Percentiles rank a stretch among this genome's conserved stretches.
These are phyloP conservation scores for Andricus curvator DNA, from an alignment of 2,888 invertebrate species.

Conservation along the genomic window DNA sequence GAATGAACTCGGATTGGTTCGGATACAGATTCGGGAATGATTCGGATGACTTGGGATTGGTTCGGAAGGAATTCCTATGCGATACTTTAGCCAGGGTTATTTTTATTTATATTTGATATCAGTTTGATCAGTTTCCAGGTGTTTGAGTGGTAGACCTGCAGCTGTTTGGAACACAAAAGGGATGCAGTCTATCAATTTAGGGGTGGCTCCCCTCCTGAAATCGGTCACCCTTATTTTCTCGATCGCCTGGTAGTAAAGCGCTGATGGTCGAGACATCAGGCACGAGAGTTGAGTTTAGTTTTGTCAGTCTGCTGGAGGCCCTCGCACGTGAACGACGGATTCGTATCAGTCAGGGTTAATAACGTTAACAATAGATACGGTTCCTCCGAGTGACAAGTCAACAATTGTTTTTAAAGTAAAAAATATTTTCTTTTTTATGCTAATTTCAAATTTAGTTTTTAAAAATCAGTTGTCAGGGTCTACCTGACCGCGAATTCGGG, in stretches of 20 bases:
- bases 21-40: too few relatives aligned
- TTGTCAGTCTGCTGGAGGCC: constrained; percentile 65
- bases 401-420: background rate
- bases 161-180: background rate
- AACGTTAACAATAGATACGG: background rate
- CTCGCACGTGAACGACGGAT: constrained; percentile 57
- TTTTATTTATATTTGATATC: background rate
- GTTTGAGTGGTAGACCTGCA: background rate
- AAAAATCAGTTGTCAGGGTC: background rate
- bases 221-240: background rate
- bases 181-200: background rate
- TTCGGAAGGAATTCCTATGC: too few relatives aligned
- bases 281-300: too few relatives aligned
- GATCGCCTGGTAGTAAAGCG: constrained; percentile 18
- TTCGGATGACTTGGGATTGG: too few relatives aligned
- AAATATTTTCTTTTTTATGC: background rate
- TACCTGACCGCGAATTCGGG: too few relatives aligned
- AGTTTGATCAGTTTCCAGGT: constrained; percentile 19
- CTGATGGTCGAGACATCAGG: constrained; percentile 46
- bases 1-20: too few relatives aligned
- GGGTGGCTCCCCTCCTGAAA: constrained; percentile 5
- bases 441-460: background rate
- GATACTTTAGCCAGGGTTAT: too few relatives aligned
- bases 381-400: background rate
- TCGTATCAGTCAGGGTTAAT: constrained; percentile 41